Base-by-base conservation (phyloP, 2,888 invertebrate species). In the Tigriopus californicus region DNA sequence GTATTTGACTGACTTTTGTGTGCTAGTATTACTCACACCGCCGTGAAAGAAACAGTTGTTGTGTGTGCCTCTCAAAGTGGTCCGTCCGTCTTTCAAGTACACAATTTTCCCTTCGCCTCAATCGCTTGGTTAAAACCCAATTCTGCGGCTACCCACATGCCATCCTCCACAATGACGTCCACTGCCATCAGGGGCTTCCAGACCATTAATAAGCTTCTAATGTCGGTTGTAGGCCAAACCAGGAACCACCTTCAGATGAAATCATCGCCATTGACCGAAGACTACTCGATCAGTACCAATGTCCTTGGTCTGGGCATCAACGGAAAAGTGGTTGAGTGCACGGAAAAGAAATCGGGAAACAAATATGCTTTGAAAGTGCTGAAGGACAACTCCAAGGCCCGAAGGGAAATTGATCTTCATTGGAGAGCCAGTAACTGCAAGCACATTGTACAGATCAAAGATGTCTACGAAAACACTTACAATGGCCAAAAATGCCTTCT, bases 271-370 rank as follows among this genome's bases (percentile, higher is more conserved):
- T 84, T 94, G 65, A 82, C 82, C 54, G 84, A 88, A 63, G 91
- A 94, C 73, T 95, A 90, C 73, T 83, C 85, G 70, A 87, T 95
- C 67, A 87, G 89, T 41, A 85, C 83, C 68, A 87, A 83, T 63
- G 94, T 97, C 48, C 79, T 98, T 62, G 97, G 97, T 49, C 79
- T 95, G 63, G 97, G 97, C 12, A 95, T 98, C 65, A 98, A 95
- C 74, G 97, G 97, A 63, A 97, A 97, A 80, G 97, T 98, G 58
- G 85, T 98, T 18, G 88, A 95, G 74, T 97, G 95, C 74, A 83
- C 80, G 68, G 79, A 81, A 62, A 85, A 83, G 66, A 74, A 75
- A 54, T 82, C 80, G 0, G 80, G 82, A 52, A 76, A 80, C 64
- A 89, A 89, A 71, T 88, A 80, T 68, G 97, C 97, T 0, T 72